Evolutionary conservation across 2,888 invertebrate genomes (phyloP), one percentile per base, ranked within the genome.

Genomic region (Leptopilina myrica): DNA sequence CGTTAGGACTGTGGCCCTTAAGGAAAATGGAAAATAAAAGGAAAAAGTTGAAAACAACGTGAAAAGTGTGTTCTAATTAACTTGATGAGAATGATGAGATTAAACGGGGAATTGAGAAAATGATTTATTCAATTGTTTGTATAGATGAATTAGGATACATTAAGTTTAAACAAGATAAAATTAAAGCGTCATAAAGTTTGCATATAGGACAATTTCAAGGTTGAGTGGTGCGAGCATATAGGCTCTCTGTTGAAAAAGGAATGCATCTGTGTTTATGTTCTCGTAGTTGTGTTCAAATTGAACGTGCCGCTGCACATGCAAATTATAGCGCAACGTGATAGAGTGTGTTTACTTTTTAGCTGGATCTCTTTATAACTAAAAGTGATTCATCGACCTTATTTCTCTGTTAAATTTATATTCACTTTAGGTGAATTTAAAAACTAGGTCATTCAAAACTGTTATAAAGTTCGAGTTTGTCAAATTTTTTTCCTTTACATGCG

Each of bases 271-370:
- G 62, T 62, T 62, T 62, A 62, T 62, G 62, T 62, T 62, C 20
- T 8, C 20, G 11, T 59, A 59, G 59, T 15, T 59, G 59, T 59
- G 15, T 15, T 59, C 15, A 14, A 59, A n/a, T 59, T 59, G 69
- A 69, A 49, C 49, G 53, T 73, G 69, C 69, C 26, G 49, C 8
- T 73, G 33, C 69, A 53, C 49, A 73, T 49, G 53, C 69, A 53
- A 73, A 53, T 69, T 69, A 49, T 69, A 20, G 53, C 53, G 26
- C 49, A 46, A 73, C 69, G 49, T 73, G 69, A 53, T 15, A 73
- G 49, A 73, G n/a, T 73, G 14, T 64, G 56, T 73, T 73, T 73
- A 73, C 69, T 20, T 73, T 73, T 14, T 20, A 26, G 53, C 69
- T 73, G 69, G 69, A 53, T 73, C 53, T 53, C 69, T 53, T 26